These are phyloP conservation scores for Lepeophtheirus salmonis DNA, from an alignment of 1,140 invertebrate genomes.

Conservation along the genomic window DNA sequence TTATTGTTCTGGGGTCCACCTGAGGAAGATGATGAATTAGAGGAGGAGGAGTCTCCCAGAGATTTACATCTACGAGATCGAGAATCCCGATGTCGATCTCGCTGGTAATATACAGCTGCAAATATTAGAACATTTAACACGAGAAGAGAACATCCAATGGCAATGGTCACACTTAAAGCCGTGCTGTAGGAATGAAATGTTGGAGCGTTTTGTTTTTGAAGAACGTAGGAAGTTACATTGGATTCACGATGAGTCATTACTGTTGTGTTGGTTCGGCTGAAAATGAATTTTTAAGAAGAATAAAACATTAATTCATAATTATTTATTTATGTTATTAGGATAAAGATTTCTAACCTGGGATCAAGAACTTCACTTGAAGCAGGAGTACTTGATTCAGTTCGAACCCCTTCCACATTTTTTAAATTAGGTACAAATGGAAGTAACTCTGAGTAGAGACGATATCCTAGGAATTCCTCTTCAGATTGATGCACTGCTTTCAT, in stretches of 20 bases:
- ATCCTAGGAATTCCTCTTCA: not conserved
- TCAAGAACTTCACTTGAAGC: slow-evolving; percentile 11
- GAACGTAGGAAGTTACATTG: not conserved
- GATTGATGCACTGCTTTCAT: not conserved
- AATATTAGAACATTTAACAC: slow-evolving; percentile 82
- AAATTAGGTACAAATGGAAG: slow-evolving; percentile 9
- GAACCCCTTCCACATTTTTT: not conserved
- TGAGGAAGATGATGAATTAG: not conserved
- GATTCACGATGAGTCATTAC: not conserved
- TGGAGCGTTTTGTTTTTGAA: slow-evolving; percentile 25
- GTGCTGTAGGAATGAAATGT: slow-evolving; percentile 50
- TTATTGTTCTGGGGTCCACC: not conserved
- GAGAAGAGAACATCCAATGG: slow-evolving; percentile 69
- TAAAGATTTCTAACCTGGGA: not conserved
- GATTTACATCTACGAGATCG: not conserved
- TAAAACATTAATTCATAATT: not conserved
- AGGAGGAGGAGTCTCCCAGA: not conserved
- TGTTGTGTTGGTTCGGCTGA: not conserved
- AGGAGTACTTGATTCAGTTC: not conserved
- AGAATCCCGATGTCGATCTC: slow-evolving; percentile 31
- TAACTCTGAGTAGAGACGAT: slow-evolving; percentile 5
- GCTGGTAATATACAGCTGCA: slow-evolving; percentile 72
- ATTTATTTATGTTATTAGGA: not conserved
- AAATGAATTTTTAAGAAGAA: not conserved
- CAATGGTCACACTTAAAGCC: slow-evolving; percentile 73